These are phyloP conservation scores for Linurgus olivaceus DNA, from an alignment of 2,797 vertebrate species.

Conservation along the genomic window DNA sequence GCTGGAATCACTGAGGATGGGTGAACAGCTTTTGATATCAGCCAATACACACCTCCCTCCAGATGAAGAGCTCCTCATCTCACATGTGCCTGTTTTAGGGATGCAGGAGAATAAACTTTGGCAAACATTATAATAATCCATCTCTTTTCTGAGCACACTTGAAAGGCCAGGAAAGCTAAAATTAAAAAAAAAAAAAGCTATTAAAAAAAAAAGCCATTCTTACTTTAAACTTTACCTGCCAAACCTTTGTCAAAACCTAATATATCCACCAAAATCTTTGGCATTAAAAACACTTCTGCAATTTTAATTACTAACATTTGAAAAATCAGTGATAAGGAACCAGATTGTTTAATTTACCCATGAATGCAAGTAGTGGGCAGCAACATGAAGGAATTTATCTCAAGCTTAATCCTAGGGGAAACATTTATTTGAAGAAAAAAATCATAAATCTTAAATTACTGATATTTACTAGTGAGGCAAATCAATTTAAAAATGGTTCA, in stretches of 20 bases:
- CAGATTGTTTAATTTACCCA: not conserved
- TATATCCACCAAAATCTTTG: not conserved
- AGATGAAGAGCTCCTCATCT: not conserved
- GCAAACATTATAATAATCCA: not conserved
- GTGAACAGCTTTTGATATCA: not conserved
- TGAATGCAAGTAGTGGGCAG: not conserved
- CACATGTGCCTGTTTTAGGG: not conserved
- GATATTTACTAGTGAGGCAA: not conserved
- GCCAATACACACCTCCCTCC: not conserved
- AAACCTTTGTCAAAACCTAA: not conserved
- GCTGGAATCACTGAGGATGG: not conserved
- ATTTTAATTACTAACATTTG: constrained; percentile 9
- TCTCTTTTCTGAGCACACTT: not conserved
- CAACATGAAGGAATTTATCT: not conserved
- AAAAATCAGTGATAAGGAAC: not conserved
- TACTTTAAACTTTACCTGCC: not conserved
- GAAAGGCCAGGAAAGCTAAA: not conserved
- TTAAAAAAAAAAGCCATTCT: not conserved
- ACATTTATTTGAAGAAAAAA: not conserved
- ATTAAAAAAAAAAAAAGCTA: not conserved
- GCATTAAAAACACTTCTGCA: not conserved
- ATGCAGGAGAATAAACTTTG: not conserved
- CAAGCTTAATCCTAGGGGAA: constrained; percentile 2
- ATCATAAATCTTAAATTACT: not conserved
- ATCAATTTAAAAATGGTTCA: not conserved